phyloP scores from a whole-genome alignment of 2,797 vertebrate genomes.

The Sorex maritimensis region DNA sequence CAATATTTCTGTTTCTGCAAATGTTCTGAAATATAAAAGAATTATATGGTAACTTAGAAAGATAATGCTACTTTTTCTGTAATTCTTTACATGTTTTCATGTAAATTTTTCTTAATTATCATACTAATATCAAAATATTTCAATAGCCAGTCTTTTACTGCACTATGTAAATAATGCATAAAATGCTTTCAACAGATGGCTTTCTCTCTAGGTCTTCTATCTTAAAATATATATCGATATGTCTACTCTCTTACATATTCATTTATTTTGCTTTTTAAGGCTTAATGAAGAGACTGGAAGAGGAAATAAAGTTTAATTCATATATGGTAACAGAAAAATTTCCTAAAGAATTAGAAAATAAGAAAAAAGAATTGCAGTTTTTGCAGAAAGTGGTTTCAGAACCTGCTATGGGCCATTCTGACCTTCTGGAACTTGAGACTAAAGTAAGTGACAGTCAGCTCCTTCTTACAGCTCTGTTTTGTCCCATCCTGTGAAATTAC shows the following conservation, averaged over 20 bases:
- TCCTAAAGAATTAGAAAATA: slow-evolving; percentile 95
- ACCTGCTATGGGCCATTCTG: slow-evolving; percentile 95
- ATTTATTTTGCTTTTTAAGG: slow-evolving; percentile 90
- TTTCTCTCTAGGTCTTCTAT: background rate
- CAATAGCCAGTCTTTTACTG: background rate
- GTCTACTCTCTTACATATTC: slow-evolving; percentile 49
- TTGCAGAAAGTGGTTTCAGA: slow-evolving; percentile 96
- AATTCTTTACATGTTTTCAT: slow-evolving; percentile 55
- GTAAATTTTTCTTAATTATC: slow-evolving; percentile 54
- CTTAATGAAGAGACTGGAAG: slow-evolving; percentile 97
- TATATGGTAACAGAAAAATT: slow-evolving; percentile 97
- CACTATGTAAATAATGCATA: background rate
- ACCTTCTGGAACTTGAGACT: slow-evolving; percentile 94
- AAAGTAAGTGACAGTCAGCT: slow-evolving; percentile 91
- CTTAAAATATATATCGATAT: background rate
- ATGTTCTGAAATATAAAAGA: slow-evolving; percentile 44
- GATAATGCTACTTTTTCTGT: slow-evolving; percentile 37
- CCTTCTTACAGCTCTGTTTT: slow-evolving; percentile 7
- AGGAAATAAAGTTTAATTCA: slow-evolving; percentile 97
- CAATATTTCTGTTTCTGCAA: slow-evolving; percentile 10
- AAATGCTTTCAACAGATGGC: background rate
- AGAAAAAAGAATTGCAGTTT: slow-evolving; percentile 93
- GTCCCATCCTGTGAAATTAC: slow-evolving; percentile 21
- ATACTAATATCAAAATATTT: slow-evolving; percentile 56
- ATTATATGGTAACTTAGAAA: slow-evolving; percentile 67